Evolutionary conservation across 2,113 vertebrate species (phyloP).

Genomic region (Salvelinus namaycush): DNA sequence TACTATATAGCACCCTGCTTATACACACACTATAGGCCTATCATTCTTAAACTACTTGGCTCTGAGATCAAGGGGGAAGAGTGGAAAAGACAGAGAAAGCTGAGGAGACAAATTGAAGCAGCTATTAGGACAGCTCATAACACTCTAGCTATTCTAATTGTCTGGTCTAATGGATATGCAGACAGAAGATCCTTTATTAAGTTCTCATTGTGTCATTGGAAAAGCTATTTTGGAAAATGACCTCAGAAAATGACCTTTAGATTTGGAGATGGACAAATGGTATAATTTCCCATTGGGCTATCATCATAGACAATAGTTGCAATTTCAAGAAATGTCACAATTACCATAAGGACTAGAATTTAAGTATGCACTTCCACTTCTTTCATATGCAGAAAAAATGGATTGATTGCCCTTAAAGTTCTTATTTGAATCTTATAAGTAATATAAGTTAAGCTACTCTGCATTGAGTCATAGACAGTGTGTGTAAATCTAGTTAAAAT

Average conservation of each 20-base stretch:
- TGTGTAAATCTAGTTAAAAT: no score
- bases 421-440: no score
- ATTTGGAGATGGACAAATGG: neutral
- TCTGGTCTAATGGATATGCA: neutral
- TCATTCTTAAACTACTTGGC: no score
- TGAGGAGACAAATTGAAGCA: neutral
- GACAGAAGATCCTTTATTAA: neutral
- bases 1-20: no score
- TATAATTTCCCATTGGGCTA: neutral
- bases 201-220: neutral
- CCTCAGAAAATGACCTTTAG: neutral
- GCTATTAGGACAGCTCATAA: slow-evolving; percentile 2
- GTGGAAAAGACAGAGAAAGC: neutral
- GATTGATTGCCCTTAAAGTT: no score
- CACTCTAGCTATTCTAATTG: neutral
- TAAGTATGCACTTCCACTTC: neutral
- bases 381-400: neutral
- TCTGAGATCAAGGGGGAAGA: neutral
- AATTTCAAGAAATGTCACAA: neutral
- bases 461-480: no score
- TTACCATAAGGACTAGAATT: neutral
- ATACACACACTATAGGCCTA: no score
- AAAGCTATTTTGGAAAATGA: neutral
- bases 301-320: neutral
- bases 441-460: no score